A percentile compares a stretch with the other conserved stretches of the same genome.
Evolutionary conservation across 2,888 invertebrate genomes (phyloP).

Genomic region (Alentia gelatinosa): DNA sequence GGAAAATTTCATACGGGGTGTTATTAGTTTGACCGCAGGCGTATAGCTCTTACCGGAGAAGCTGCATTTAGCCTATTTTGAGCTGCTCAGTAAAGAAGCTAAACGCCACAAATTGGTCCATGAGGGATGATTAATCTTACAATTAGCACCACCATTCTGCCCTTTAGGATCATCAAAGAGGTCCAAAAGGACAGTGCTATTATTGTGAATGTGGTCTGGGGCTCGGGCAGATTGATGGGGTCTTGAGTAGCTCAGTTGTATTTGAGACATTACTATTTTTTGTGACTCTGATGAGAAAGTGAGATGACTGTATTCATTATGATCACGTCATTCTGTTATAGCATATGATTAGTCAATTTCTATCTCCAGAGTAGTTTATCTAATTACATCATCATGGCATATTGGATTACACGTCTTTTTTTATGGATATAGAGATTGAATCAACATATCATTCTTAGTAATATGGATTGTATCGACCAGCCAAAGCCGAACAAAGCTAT

Average conservation of each 20-base stretch:
- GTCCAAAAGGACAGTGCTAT: neutral
- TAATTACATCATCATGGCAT: too few species aligned
- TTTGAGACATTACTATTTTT: neutral
- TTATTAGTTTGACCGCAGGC: neutral
- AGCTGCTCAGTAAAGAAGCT: neutral
- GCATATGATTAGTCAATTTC: too few species aligned
- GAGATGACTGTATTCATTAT: too few species aligned
- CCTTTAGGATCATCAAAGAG: neutral
- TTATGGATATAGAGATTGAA: too few species aligned
- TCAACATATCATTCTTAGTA: too few species aligned
- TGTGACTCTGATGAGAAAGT: too few species aligned
- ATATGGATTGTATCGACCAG: too few species aligned
- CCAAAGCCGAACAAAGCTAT: too few species aligned
- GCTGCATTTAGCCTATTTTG: slow-evolving; percentile 1
- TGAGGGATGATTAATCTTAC: neutral
- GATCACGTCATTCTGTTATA: too few species aligned
- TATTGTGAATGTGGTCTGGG: neutral
- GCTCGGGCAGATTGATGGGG: neutral
- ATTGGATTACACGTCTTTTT: too few species aligned
- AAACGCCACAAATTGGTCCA: neutral
- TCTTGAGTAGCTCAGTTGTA: neutral
- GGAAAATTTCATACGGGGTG: neutral
- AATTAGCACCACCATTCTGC: neutral
- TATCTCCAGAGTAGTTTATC: too few species aligned
- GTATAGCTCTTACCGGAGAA: neutral